Base-by-base conservation (phyloP, 2,888 invertebrate genomes). In the Agrotis ipsilon region DNA sequence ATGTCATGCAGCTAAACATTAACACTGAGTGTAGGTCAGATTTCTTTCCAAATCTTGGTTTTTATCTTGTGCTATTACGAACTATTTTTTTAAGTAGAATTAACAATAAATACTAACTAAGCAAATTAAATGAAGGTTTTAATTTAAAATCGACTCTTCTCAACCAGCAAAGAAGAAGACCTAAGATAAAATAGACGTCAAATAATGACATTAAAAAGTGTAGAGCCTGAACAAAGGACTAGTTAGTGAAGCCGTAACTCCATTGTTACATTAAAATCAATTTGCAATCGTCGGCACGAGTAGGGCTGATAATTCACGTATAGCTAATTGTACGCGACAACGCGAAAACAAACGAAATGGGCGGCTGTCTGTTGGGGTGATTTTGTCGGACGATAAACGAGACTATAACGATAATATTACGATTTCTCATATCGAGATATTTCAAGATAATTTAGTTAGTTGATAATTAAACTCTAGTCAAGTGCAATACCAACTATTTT, bases 321-420 rank as follows among this genome's bases (percentile, higher is more conserved):
- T 88, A 86, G 86, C 86, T 90, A 91, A 91, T 90, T 90, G 87
- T 82, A 82, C 82, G 85, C 86, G 88, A 85, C 86, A 86, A 81
- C 77, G 85, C 81, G 86, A 89, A 87, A 88, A 90, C 83, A 88
- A 87, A 86, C 78, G 82, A 84, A 87, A 86, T 85, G 76, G 78
- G 72, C 62, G 77, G 43, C 27, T 59, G 61, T 72, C 72, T 74
- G 70, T 52, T 16, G 63, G 14, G 32, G 24, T 1, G 66, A 81
- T 82, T 49, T 0, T 24, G 76, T 54, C 69, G 62, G 21, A 77
- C 82, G 88, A 83, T 69, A n/a, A n/a, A n/a, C n/a, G n/a, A n/a
- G n/a, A 59, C 39, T 61, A 61, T 60, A 57, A 75, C 74, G 73
- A 51, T 83, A 64, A 18, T 2, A 55, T 55, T 13, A 55, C n/a